phyloP scores from a whole-genome alignment of 2,888 invertebrate species.

The Lasius platythorax region DNA sequence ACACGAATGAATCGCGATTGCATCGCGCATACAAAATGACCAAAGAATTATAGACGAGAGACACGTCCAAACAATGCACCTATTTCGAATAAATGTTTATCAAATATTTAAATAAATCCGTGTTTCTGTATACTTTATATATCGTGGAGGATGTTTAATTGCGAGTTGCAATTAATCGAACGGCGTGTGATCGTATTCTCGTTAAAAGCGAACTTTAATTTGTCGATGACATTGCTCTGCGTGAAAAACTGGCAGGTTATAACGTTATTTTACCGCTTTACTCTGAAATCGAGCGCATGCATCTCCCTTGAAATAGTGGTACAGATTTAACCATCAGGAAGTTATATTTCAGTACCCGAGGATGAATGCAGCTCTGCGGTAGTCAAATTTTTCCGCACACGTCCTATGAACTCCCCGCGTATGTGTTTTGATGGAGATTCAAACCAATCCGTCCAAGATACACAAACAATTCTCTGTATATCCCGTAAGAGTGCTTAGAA shows the following conservation, averaged over 20 bases:
- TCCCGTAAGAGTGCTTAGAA: constrained; percentile 5
- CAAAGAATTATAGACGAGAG: not conserved
- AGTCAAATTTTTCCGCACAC: constrained; percentile 37
- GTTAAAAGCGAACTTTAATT: constrained; percentile 21
- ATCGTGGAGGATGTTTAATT: not conserved
- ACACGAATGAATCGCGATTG: not conserved
- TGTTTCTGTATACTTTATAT: not conserved
- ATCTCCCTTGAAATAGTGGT: constrained; percentile 42
- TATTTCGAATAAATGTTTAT: not conserved
- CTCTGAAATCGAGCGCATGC: not conserved
- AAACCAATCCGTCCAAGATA: not conserved
- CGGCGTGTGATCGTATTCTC: not conserved
- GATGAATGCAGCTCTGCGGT: constrained; percentile 36
- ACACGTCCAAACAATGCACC: not conserved
- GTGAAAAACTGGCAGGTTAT: not conserved
- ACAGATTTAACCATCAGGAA: constrained; percentile 49
- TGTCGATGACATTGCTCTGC: constrained; percentile 3
- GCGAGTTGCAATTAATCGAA: not conserved
- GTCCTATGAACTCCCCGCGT: constrained; percentile 26
- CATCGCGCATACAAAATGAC: not conserved
- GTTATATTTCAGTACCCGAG: constrained; percentile 41
- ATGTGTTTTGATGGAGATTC: constrained; percentile 21
- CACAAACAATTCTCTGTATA: constrained; percentile 24
- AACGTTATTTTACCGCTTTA: constrained; percentile 23
- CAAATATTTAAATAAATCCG: not conserved